Evolutionary conservation across 2,888 invertebrate genomes (phyloP).

Genomic region (Deilephila elpenor): DNA sequence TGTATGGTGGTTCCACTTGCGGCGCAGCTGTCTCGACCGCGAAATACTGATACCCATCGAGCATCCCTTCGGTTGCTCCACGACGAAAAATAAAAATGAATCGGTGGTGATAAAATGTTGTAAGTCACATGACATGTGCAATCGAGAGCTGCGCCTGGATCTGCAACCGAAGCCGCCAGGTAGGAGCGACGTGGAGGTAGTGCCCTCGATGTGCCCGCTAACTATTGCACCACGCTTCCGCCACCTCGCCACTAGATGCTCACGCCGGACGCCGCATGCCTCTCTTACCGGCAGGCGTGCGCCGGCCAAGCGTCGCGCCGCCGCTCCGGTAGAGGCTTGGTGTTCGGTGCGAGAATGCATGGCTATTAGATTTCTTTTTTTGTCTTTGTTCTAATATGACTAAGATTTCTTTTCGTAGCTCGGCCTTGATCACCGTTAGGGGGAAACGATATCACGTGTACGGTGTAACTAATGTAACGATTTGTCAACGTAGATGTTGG

Average conservation of each 20-base stretch:
- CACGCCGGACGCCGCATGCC: slow-evolving; percentile 34
- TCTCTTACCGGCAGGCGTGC: slow-evolving; percentile 12
- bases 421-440: slow-evolving; percentile 79
- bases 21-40: slow-evolving; percentile 91
- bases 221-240: slow-evolving; percentile 58
- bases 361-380: slow-evolving; percentile 61
- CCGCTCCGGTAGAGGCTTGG: slow-evolving; percentile 55
- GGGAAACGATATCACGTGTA: slow-evolving; percentile 33
- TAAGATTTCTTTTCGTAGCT: slow-evolving; percentile 71
- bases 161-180: slow-evolving; percentile 88
- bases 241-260: slow-evolving; percentile 47
- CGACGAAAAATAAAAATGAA: slow-evolving; percentile 89
- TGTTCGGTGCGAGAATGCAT: slow-evolving; percentile 74
- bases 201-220: slow-evolving; percentile 62
- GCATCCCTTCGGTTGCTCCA: slow-evolving; percentile 93
- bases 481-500: slow-evolving; percentile 86
- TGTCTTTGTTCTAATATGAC: slow-evolving; percentile 68
- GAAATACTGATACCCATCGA: slow-evolving; percentile 90
- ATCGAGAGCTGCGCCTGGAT: slow-evolving; percentile 88
- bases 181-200: slow-evolving; percentile 78
- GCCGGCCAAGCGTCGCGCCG: slow-evolving; percentile 3
- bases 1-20: slow-evolving; percentile 82
- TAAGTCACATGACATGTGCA: slow-evolving; percentile 90
- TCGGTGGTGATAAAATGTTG: slow-evolving; percentile 93
- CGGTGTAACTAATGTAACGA: slow-evolving; percentile 57